These are phyloP conservation scores for Netelia inedita DNA, from an alignment of 2,888 invertebrate species.

Conservation along the genomic window DNA sequence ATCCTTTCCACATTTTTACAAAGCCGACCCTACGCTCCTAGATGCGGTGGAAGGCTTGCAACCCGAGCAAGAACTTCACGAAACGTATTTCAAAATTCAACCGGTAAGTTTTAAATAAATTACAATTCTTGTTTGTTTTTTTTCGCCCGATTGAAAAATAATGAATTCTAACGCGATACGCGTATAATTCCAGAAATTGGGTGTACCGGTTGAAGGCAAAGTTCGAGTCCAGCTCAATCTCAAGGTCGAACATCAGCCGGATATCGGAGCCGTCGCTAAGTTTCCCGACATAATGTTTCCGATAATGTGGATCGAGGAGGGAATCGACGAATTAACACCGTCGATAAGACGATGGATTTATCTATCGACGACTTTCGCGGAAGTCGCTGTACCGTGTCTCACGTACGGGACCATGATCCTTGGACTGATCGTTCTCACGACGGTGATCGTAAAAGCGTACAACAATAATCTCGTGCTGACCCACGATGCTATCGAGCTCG, in stretches of 20 bases:
- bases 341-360: conserved; percentile 94
- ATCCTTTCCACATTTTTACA: conserved; percentile 96
- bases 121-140: neutral
- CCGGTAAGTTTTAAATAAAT: conserved; percentile 87
- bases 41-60: conserved; percentile 90
- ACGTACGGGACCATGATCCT: conserved; percentile 91
- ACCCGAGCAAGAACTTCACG: conserved; percentile 90
- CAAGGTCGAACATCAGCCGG: conserved; percentile 91
- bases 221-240: conserved; percentile 93
- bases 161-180: neutral
- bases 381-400: conserved; percentile 89
- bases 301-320: conserved; percentile 96
- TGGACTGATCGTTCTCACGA: conserved; percentile 89
- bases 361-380: conserved; percentile 92
- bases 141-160: neutral
- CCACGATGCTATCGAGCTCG: conserved; percentile 92
- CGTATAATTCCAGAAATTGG: conserved; percentile 89
- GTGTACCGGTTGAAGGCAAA: conserved; percentile 93
- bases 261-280: conserved; percentile 90
- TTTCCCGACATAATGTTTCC: conserved; percentile 94
- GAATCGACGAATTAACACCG: conserved; percentile 92
- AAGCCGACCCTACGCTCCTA: conserved; percentile 90
- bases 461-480: conserved; percentile 91
- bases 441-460: conserved; percentile 91
- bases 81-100: conserved; percentile 94